A percentile compares a stretch with the other conserved stretches of the same genome.
phyloP scores from a whole-genome alignment of 2,888 invertebrate species.

The Sminthurides aquaticus region DNA sequence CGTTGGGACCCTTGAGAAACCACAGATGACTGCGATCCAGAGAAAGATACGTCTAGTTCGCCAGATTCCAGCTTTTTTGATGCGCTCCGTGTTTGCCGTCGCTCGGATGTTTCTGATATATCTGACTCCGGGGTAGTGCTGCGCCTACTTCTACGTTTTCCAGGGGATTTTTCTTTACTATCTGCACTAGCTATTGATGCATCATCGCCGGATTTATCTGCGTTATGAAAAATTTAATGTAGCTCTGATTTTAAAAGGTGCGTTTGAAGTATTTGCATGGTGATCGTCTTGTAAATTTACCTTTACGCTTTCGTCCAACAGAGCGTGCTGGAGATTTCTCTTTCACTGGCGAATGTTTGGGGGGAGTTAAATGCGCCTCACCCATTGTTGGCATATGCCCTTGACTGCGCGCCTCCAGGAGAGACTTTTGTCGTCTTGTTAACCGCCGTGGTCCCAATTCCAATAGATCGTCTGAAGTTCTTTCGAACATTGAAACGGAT shows the following conservation, averaged over 20 bases:
- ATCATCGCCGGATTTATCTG: conserved; percentile 15
- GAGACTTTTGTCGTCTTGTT: conserved; percentile 16
- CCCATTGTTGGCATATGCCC: conserved; percentile 13
- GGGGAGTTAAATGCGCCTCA: conserved; percentile 16
- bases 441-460: conserved; percentile 12
- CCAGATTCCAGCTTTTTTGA: conserved; percentile 5
- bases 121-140: conserved; percentile 22
- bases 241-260: too few species aligned
- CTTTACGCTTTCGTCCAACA: conserved; percentile 5
- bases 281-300: too few species aligned
- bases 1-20: background rate
- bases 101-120: conserved; percentile 6
- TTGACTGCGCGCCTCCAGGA: conserved; percentile 6
- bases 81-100: conserved; percentile 17
- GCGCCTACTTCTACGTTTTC: background rate
- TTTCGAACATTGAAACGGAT: background rate
- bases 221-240: too few species aligned
- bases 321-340: conserved; percentile 5
- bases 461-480: conserved; percentile 7
- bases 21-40: background rate
- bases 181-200: conserved; percentile 3
- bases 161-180: background rate
- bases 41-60: background rate
- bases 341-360: conserved; percentile 16
- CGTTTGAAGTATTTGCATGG: too few species aligned